These are phyloP conservation scores for Trachelus tabidus DNA, from an alignment of 2,888 invertebrate species.

Conservation along the genomic window DNA sequence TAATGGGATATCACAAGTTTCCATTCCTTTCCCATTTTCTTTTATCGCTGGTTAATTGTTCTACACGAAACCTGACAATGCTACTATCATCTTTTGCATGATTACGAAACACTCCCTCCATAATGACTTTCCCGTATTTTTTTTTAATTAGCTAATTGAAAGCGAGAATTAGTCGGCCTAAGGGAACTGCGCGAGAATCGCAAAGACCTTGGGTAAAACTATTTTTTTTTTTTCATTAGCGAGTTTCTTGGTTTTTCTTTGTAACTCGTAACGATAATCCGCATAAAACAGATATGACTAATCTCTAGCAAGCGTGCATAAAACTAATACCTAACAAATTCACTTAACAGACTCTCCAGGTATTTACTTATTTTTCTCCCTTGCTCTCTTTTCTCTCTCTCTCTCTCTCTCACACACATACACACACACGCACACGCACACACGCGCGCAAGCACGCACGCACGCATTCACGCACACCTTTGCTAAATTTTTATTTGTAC, in stretches of 20 bases:
- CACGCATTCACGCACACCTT: not conserved
- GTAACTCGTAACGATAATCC: not conserved
- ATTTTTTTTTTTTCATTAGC: not conserved
- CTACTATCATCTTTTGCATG: not conserved
- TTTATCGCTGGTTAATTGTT: not conserved
- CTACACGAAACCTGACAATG: not conserved
- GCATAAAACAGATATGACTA: not conserved
- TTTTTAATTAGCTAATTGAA: not conserved
- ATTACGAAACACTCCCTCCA: not conserved
- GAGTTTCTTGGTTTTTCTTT: not conserved
- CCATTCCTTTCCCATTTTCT: not conserved
- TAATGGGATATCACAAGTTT: not conserved
- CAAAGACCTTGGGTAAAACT: not conserved
- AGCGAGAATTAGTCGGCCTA: not conserved
- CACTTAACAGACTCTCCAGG: not conserved
- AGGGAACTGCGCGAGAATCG: not conserved
- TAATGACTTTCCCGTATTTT: not conserved
- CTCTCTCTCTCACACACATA: no score
- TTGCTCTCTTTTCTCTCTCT: not conserved
- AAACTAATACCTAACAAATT: not conserved
- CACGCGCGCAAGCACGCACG: rapidly evolving
- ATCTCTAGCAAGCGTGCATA: not conserved
- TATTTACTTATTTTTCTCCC: not conserved
- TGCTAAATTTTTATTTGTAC: slow-evolving; percentile 15
- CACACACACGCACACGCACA: no score